A percentile compares a stretch with the other conserved stretches of the same genome.
These are phyloP conservation scores for Tolmerus cingulatus DNA, from an alignment of 2,888 invertebrate species.

Conservation along the genomic window DNA sequence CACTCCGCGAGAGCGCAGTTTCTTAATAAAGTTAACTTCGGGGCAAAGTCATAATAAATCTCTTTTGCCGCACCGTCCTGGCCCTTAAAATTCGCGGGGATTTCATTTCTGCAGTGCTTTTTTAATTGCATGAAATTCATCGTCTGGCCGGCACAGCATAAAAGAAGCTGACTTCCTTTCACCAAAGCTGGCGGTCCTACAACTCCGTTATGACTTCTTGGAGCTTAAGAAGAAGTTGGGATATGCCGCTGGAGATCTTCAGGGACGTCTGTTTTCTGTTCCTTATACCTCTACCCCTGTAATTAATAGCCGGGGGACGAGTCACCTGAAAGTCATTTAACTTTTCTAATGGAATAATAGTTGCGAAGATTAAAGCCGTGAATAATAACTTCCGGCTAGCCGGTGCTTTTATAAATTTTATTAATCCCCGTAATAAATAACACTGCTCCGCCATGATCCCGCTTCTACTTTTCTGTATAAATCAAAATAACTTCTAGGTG, in stretches of 20 bases:
- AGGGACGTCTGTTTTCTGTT: background rate
- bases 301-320: constrained; percentile 25
- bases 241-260: background rate
- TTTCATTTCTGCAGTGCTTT: constrained; percentile 28
- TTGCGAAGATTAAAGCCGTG: background rate
- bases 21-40: constrained; percentile 31
- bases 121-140: constrained; percentile 14
- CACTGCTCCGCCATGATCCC: background rate
- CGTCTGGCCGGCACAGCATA: background rate
- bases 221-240: background rate
- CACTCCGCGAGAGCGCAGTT: background rate
- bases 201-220: background rate
- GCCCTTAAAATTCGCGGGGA: constrained; percentile 2
- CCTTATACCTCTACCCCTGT: background rate
- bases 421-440: constrained; percentile 17
- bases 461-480: background rate
- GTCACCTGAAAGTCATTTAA: constrained; percentile 41
- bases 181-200: background rate
- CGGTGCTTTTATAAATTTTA: constrained; percentile 8
- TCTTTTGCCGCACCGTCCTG: background rate
- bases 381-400: background rate
- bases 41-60: constrained; percentile 29
- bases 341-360: constrained; percentile 36
- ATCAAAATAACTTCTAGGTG: background rate
- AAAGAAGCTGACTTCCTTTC: background rate